Conservation (phyloP, 1,140 invertebrate genomes). For the Drosophila lacteicornis region DNA sequence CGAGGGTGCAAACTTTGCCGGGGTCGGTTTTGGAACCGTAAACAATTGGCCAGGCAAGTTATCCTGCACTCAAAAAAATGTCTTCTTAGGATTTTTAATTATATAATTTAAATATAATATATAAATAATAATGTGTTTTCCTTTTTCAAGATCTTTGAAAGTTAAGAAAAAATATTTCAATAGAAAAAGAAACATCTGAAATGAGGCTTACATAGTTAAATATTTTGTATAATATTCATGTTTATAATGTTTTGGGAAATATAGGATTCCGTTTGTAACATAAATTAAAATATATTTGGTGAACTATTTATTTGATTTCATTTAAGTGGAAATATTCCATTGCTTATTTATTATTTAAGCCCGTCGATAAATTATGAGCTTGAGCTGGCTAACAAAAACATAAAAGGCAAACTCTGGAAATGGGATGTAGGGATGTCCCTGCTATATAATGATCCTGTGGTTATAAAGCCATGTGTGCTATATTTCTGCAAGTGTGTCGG, state of each 20-base stretch:
- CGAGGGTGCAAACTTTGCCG: slow-evolving; percentile 41
- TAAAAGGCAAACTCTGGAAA: background rate
- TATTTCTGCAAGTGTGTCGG: slow-evolving; percentile 15
- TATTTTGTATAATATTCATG: too few species aligned
- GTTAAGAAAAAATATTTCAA: too few species aligned
- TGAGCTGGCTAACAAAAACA: background rate
- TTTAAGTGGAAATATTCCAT: background rate
- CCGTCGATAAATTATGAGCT: background rate
- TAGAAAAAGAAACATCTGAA: too few species aligned
- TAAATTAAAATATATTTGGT: background rate
- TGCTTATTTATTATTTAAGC: background rate
- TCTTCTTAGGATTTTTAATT: background rate
- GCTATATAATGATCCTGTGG: too few species aligned
- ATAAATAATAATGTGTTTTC: background rate
- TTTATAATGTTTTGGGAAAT: too few species aligned
- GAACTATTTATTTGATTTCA: background rate
- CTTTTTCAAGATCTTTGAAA: too few species aligned
- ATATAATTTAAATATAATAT: background rate
- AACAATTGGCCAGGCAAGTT: slow-evolving; percentile 44
- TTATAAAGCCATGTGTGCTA: too few species aligned
- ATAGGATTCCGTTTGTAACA: too few species aligned
- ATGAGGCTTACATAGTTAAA: too few species aligned
- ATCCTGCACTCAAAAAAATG: slow-evolving; percentile 29
- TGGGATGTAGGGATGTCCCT: too few species aligned
- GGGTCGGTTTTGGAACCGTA: slow-evolving; percentile 37